Conservation (phyloP, 1,140 invertebrate species). For the Bombus polaris region DNA sequence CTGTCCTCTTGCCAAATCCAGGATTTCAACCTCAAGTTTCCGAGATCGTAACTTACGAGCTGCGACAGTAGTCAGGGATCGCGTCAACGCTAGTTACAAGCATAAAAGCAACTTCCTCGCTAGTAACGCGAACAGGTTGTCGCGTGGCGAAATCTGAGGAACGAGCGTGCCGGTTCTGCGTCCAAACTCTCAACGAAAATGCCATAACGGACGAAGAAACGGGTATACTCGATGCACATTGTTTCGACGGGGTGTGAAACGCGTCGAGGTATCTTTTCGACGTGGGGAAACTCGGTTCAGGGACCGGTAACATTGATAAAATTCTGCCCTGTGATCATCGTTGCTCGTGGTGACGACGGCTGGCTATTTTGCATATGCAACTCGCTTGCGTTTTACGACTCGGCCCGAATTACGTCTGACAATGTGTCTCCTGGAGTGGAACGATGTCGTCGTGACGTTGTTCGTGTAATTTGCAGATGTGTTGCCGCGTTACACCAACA, state of each 20-base stretch:
- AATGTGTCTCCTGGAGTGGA: slow-evolving; percentile 9
- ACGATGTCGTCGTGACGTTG: slow-evolving; percentile 4
- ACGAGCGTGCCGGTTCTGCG: neutral
- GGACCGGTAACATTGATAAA: neutral
- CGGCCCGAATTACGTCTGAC: slow-evolving; percentile 7
- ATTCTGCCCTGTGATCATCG: neutral
- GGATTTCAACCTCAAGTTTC: neutral
- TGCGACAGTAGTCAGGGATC: neutral
- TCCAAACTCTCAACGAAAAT: neutral
- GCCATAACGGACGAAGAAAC: neutral
- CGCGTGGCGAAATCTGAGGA: neutral
- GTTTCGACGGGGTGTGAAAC: neutral
- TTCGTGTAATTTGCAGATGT: neutral
- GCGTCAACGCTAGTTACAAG: neutral
- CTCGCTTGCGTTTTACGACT: slow-evolving; percentile 12
- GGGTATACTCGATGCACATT: neutral
- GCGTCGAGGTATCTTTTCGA: neutral
- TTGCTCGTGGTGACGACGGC: neutral
- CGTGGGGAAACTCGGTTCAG: neutral
- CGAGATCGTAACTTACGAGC: neutral
- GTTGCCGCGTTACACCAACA: neutral
- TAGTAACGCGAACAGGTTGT: neutral
- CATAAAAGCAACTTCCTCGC: neutral
- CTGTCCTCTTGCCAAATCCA: neutral
- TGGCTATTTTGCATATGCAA: slow-evolving; percentile 20